Evolutionary conservation across 2,113 vertebrate genomes (phyloP).

Genomic region (Heteronetta atricapilla): DNA sequence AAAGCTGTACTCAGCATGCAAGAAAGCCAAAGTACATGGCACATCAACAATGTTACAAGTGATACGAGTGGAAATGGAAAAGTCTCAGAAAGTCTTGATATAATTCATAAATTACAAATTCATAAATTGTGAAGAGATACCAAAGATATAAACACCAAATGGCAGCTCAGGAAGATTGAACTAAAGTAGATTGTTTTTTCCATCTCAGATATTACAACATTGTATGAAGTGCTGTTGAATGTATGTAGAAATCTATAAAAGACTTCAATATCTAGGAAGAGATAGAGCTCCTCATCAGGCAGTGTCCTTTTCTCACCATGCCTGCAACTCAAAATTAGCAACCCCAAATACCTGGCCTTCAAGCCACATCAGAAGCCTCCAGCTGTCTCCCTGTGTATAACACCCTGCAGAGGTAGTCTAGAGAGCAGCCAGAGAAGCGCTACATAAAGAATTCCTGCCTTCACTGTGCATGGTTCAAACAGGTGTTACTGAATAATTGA

Average conservation of each 20-base stretch:
- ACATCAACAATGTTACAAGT: neutral
- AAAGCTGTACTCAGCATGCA: neutral
- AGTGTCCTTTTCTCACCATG: neutral
- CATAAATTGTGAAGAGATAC: neutral
- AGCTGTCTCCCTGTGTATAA: neutral
- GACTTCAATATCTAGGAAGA: neutral
- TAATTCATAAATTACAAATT: neutral
- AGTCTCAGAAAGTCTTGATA: neutral
- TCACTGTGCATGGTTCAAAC: neutral
- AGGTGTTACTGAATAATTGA: neutral
- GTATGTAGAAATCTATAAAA: neutral
- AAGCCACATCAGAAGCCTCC: neutral
- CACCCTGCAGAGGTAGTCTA: fast-evolving
- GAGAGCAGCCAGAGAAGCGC: neutral
- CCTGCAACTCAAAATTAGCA: neutral
- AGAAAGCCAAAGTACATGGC: neutral
- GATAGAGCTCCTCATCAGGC: neutral
- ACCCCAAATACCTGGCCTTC: neutral
- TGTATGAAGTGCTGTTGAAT: fast-evolving
- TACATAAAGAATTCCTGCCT: neutral
- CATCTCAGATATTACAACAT: neutral
- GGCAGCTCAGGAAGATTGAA: neutral
- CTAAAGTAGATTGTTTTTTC: neutral
- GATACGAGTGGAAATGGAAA: neutral
- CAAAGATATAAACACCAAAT: neutral